Percentiles rank a stretch among this genome's conserved stretches.
Evolutionary conservation across 1,140 invertebrate genomes (phyloP).

Genomic region (Calosoma granatense): DNA sequence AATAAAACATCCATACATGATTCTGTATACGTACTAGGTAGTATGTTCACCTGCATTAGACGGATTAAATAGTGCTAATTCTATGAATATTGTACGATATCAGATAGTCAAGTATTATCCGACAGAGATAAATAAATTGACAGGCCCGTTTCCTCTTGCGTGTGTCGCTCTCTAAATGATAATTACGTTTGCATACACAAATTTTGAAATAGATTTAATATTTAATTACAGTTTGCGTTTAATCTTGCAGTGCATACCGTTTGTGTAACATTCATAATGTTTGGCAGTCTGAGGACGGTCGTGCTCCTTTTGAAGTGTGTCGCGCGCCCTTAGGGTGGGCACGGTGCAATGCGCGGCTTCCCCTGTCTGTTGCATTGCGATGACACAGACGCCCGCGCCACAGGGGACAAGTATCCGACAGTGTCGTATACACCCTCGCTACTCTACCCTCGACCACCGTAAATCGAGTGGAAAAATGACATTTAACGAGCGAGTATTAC

Average conservation of each 20-base stretch:
- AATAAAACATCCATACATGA: too few relatives aligned
- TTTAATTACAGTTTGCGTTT: constrained; percentile 22
- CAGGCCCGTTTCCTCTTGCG: constrained; percentile 10
- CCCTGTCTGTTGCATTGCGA: not conserved
- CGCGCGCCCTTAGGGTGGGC: not conserved
- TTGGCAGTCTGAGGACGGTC: not conserved
- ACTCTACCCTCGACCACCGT: not conserved
- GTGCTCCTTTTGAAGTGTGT: not conserved
- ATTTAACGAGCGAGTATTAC: constrained; percentile 5
- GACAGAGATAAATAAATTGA: not conserved
- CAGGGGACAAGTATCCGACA: not conserved
- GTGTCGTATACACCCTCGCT: not conserved
- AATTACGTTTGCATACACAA: constrained; percentile 20
- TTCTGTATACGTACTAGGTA: too few relatives aligned
- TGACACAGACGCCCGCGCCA: not conserved
- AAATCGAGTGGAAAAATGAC: constrained; percentile 7
- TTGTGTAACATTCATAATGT: not conserved
- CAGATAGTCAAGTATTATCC: too few relatives aligned
- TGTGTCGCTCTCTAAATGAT: constrained; percentile 11
- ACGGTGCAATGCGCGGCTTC: not conserved
- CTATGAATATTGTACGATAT: too few relatives aligned
- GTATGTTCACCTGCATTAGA: too few relatives aligned
- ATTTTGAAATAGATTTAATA: constrained; percentile 22
- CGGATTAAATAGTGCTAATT: too few relatives aligned
- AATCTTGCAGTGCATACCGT: constrained; percentile 17